Percentiles rank a stretch among this genome's conserved stretches.
Conservation (phyloP, 2,797 vertebrate species). For the Dendrocincla fuliginosa region DNA sequence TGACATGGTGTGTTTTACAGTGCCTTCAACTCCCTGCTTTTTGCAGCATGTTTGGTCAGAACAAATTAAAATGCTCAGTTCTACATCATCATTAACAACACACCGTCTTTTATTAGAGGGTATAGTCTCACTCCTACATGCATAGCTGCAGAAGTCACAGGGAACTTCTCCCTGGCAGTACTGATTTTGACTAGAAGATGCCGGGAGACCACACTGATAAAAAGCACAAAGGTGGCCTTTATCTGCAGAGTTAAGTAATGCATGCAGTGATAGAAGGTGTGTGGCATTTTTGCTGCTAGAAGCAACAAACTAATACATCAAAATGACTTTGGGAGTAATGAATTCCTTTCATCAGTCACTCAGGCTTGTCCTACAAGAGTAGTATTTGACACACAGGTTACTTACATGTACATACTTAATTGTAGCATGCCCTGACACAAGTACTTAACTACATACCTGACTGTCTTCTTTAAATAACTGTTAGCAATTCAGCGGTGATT, state of each 20-base stretch:
- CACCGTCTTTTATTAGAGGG: neutral
- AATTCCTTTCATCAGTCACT: conserved; percentile 12
- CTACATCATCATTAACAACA: neutral
- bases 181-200: neutral
- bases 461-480: neutral
- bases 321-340: neutral
- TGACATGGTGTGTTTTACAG: neutral
- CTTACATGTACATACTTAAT: neutral
- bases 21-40: neutral
- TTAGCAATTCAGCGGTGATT: neutral
- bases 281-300: neutral
- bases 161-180: neutral
- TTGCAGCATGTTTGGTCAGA: neutral
- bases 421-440: neutral
- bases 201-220: neutral
- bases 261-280: neutral
- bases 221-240: neutral
- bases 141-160: neutral
- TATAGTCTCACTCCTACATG: neutral
- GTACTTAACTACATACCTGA: neutral
- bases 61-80: neutral
- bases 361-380: neutral
- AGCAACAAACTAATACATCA: neutral
- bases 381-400: neutral
- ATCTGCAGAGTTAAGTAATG: neutral